These are phyloP conservation scores for Erebia epiphron DNA, from an alignment of 2,888 invertebrate genomes.

Conservation along the genomic window DNA sequence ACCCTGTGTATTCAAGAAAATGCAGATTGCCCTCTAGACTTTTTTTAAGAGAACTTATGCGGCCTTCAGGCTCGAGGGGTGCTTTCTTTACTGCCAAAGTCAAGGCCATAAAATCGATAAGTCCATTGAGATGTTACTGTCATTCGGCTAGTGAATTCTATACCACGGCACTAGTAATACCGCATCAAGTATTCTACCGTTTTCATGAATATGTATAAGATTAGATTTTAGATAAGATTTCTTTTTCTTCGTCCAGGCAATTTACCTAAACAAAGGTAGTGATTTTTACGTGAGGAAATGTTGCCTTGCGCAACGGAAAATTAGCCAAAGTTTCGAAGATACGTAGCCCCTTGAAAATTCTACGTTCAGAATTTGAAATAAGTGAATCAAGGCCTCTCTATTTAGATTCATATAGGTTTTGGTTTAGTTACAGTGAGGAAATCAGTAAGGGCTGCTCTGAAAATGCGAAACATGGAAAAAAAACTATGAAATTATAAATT, in stretches of 20 bases:
- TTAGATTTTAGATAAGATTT: neutral
- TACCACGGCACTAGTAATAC: neutral
- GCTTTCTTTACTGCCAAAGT: slow-evolving; percentile 7
- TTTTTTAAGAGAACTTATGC: neutral
- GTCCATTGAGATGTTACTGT: neutral
- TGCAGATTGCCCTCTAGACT: slow-evolving; percentile 4
- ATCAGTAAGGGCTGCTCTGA: neutral
- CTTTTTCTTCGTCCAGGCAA: neutral
- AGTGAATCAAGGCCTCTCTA: neutral
- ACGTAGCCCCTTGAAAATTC: neutral
- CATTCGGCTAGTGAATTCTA: slow-evolving; percentile 2
- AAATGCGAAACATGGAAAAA: neutral
- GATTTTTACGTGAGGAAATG: neutral
- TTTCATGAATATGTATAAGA: slow-evolving; percentile 2
- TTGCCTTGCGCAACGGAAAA: neutral
- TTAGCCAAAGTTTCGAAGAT: neutral
- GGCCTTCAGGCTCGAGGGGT: slow-evolving; percentile 1
- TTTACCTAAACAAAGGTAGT: neutral
- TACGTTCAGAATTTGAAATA: neutral
- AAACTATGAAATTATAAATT: neutral
- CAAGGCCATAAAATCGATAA: slow-evolving; percentile 23
- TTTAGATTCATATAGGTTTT: neutral
- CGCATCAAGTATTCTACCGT: neutral
- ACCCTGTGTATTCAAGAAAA: slow-evolving; percentile 10
- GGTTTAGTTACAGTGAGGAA: neutral